Conservation (phyloP, 1,140 invertebrate genomes). For the Trichonephila inaurata region DNA sequence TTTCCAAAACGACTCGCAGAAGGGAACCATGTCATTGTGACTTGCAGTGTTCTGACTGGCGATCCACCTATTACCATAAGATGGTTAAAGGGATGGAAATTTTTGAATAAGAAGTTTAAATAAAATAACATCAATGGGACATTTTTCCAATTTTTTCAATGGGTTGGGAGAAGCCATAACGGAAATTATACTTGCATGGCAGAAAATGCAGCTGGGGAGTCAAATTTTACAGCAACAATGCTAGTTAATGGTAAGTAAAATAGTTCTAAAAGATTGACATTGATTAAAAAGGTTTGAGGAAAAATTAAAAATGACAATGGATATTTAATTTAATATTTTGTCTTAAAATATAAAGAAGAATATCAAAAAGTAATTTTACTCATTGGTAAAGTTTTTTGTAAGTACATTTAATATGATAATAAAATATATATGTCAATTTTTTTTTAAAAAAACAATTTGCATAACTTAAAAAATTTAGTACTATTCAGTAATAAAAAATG, state of each 20-base stretch:
- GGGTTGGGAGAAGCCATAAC: conserved; percentile 79
- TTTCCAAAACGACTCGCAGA: conserved; percentile 87
- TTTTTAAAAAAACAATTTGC: too few relatives aligned
- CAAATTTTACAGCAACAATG: conserved; percentile 84
- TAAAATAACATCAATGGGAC: conserved; percentile 74
- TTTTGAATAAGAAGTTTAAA: conserved; percentile 81
- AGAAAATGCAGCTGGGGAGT: conserved; percentile 85
- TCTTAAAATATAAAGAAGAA: not conserved
- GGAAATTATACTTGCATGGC: conserved; percentile 88
- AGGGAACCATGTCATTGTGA: conserved; percentile 90
- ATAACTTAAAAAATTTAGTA: too few relatives aligned
- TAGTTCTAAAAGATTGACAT: too few relatives aligned
- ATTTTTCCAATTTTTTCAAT: conserved; percentile 80
- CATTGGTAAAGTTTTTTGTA: not conserved
- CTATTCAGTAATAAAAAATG: too few relatives aligned
- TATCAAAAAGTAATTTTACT: not conserved
- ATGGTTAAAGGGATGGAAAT: conserved; percentile 87
- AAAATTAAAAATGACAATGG: too few relatives aligned
- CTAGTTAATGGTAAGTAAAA: conserved; percentile 84
- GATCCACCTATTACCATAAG: conserved; percentile 88
- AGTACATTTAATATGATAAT: not conserved
- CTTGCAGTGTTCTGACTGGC: conserved; percentile 90
- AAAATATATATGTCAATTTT: not conserved
- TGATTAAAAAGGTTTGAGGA: too few relatives aligned
- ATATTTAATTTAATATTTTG: too few relatives aligned